Conservation (phyloP, 1,140 invertebrate genomes). For the Delia radicum region DNA sequence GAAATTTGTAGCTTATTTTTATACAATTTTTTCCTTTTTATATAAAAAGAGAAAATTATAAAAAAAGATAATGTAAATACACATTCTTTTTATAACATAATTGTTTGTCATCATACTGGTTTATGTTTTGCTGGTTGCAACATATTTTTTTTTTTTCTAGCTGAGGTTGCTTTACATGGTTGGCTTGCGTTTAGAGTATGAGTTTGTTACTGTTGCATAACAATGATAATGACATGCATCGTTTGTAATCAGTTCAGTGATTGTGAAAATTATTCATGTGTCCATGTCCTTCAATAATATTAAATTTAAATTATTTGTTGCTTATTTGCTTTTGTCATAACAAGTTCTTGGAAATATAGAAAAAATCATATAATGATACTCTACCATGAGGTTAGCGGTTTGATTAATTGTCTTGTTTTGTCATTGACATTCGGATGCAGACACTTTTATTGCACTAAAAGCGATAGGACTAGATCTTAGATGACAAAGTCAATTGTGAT, state of each 20-base stretch:
- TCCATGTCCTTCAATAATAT: background rate
- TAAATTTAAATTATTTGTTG: background rate
- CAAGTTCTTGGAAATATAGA: background rate
- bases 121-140: background rate
- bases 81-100: too few relatives aligned
- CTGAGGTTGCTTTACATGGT: background rate
- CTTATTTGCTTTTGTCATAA: background rate
- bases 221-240: background rate
- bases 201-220: background rate
- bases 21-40: background rate
- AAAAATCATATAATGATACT: too few relatives aligned
- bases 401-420: too few relatives aligned
- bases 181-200: background rate
- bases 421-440: too few relatives aligned
- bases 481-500: too few relatives aligned
- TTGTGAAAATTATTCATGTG: background rate
- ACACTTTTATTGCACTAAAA: too few relatives aligned
- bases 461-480: too few relatives aligned
- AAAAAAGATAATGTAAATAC: too few relatives aligned
- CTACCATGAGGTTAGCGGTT: too few relatives aligned
- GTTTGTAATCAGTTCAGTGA: background rate
- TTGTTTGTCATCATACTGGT: background rate
- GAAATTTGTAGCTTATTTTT: background rate
- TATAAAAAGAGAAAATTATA: too few relatives aligned
- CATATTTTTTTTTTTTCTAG: background rate